These are phyloP conservation scores for Leucophora obtusa DNA, from an alignment of 2,888 invertebrate genomes.

Conservation along the genomic window DNA sequence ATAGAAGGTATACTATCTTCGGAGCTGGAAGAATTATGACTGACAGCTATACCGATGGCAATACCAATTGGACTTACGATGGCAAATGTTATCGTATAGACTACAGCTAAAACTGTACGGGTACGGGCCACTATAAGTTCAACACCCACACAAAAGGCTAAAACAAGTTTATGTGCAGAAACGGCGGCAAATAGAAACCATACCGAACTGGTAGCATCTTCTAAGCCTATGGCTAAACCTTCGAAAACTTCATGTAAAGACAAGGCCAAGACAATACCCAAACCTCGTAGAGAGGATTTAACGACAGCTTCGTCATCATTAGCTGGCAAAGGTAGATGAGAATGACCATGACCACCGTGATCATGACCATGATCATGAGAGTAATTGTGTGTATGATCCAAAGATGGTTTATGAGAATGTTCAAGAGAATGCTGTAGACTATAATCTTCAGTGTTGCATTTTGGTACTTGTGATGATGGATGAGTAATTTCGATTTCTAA, in stretches of 20 bases:
- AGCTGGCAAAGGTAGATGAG: conserved; percentile 68
- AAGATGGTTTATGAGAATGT: conserved; percentile 26
- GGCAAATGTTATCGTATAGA: conserved; percentile 87
- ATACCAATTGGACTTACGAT: conserved; percentile 85
- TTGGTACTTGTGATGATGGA: not conserved
- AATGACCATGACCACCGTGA: conserved; percentile 65
- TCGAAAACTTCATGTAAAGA: conserved; percentile 93
- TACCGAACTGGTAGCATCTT: conserved; percentile 82
- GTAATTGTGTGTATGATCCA: conserved; percentile 52
- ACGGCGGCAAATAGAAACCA: conserved; percentile 92
- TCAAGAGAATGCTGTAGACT: conserved; percentile 31
- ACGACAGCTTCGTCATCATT: conserved; percentile 72
- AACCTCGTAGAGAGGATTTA: conserved; percentile 81
- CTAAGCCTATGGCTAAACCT: conserved; percentile 89
- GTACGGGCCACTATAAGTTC: conserved; percentile 87
- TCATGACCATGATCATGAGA: conserved; percentile 53
- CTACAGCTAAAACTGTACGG: conserved; percentile 81
- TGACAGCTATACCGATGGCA: conserved; percentile 87
- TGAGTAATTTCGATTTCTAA: conserved; percentile 38
- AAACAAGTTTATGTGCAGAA: conserved; percentile 90
- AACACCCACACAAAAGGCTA: conserved; percentile 92
- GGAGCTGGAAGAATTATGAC: conserved; percentile 81
- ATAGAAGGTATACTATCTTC: conserved; percentile 83
- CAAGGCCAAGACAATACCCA: conserved; percentile 89
- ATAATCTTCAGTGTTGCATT: conserved; percentile 28